phyloP scores from a whole-genome alignment of 2,888 invertebrate genomes.

The Unio delphinus region DNA sequence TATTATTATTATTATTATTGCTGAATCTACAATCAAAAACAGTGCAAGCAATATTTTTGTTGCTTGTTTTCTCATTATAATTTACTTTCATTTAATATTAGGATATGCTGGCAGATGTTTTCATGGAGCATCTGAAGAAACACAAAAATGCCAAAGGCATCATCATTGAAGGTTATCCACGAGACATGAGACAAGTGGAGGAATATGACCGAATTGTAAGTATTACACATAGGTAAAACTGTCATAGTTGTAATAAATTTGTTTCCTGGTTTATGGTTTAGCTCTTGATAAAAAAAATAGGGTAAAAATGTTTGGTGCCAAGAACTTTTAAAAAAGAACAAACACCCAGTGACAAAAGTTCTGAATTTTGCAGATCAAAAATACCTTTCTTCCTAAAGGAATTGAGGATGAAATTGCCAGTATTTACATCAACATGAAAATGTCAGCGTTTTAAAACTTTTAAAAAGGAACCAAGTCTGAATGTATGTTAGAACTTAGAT shows the following conservation, averaged over 20 bases:
- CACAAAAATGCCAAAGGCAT: constrained; percentile 68
- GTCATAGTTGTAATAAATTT: not conserved
- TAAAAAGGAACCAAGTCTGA: too few relatives aligned
- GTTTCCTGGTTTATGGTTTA: not conserved
- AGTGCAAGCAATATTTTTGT: not conserved
- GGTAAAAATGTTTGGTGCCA: too few relatives aligned
- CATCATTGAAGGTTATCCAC: constrained; percentile 73
- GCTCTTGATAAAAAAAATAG: not conserved
- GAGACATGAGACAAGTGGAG: constrained; percentile 68
- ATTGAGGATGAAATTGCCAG: too few relatives aligned
- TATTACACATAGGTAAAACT: not conserved
- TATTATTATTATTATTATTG: not conserved
- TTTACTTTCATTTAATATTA: constrained; percentile 23
- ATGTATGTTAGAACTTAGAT: too few relatives aligned
- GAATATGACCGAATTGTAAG: constrained; percentile 62
- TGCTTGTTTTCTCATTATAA: not conserved
- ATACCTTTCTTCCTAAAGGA: too few relatives aligned
- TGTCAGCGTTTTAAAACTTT: too few relatives aligned
- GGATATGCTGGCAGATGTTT: constrained; percentile 69
- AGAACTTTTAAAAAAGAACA: too few relatives aligned
- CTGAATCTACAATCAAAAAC: not conserved
- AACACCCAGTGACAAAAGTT: too few relatives aligned
- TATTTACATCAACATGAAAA: too few relatives aligned
- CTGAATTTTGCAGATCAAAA: too few relatives aligned
- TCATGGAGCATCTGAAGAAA: constrained; percentile 62